Evolutionary conservation across 2,888 invertebrate genomes (phyloP).

Genomic region (Gibbula magus): DNA sequence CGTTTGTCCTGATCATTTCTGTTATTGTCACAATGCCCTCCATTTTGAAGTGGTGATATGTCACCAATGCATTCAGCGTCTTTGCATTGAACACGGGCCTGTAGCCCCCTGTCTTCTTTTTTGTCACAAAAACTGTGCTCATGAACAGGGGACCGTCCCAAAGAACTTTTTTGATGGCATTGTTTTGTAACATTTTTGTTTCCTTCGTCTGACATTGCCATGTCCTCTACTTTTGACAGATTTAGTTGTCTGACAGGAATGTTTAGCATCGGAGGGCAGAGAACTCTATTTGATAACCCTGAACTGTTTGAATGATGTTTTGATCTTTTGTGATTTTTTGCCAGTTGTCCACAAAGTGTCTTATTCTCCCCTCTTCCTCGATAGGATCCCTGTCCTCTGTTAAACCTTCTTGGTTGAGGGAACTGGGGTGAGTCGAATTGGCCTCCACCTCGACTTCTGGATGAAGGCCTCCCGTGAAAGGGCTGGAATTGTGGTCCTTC

Average conservation of each 20-base stretch:
- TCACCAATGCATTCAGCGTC: slow-evolving; percentile 17
- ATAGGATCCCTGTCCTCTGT: not conserved
- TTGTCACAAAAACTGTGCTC: not conserved
- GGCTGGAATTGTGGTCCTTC: not conserved
- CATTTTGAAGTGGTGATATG: slow-evolving; percentile 32
- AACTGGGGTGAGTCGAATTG: not conserved
- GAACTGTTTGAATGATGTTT: too few relatives aligned
- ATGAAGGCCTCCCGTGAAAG: not conserved
- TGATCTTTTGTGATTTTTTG: not conserved
- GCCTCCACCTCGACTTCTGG: not conserved
- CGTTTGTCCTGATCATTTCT: slow-evolving; percentile 13
- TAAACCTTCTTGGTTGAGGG: not conserved
- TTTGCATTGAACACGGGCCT: slow-evolving; percentile 30
- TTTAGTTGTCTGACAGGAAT: too few relatives aligned
- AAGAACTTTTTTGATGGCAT: not conserved
- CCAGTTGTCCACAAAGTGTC: not conserved
- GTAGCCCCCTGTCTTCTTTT: too few relatives aligned
- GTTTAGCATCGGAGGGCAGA: too few relatives aligned
- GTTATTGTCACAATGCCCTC: slow-evolving; percentile 12
- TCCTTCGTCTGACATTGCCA: too few relatives aligned
- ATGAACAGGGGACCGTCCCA: not conserved
- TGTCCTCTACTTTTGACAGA: too few relatives aligned
- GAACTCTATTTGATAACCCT: too few relatives aligned
- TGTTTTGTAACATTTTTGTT: not conserved
- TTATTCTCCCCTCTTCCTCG: not conserved